Percentiles rank a stretch among this genome's conserved stretches.
Conservation (phyloP, 2,888 invertebrate genomes). For the Drosophila bunnanda region DNA sequence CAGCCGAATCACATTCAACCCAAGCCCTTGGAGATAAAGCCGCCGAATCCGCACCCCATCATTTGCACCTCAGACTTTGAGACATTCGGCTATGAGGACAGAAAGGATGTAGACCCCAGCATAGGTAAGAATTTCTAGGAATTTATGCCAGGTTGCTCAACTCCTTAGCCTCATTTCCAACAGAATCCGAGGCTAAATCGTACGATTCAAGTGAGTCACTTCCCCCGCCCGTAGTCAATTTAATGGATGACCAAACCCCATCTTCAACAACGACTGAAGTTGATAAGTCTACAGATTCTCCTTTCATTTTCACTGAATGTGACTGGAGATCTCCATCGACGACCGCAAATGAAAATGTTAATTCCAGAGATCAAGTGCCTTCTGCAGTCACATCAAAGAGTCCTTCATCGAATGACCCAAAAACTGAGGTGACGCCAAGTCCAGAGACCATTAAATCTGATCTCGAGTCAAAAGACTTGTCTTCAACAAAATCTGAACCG, state of each 20-base stretch:
- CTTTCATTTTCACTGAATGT: background rate
- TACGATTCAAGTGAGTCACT: background rate
- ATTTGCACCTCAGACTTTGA: background rate
- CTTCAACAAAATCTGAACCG: background rate
- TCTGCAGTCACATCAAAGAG: too few species aligned
- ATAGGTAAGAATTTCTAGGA: conserved; percentile 8
- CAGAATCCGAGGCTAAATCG: background rate
- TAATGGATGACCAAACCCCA: background rate
- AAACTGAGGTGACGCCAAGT: too few species aligned
- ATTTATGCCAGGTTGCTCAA: background rate
- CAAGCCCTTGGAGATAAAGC: conserved; percentile 18
- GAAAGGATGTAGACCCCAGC: background rate
- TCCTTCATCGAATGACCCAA: background rate
- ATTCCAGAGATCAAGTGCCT: background rate
- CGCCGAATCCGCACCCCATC: conserved; percentile 17
- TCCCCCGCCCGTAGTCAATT: background rate
- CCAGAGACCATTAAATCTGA: background rate
- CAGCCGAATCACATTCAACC: conserved; percentile 13
- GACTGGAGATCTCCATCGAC: background rate
- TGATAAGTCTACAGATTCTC: background rate
- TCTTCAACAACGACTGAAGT: background rate
- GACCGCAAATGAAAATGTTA: background rate
- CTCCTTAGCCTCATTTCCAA: too few species aligned
- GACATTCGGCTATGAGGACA: background rate
- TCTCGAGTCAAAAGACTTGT: background rate